A percentile compares a stretch with the other conserved stretches of the same genome.
phyloP scores from a whole-genome alignment of 2,797 vertebrate genomes.

The Alectoris magna region DNA sequence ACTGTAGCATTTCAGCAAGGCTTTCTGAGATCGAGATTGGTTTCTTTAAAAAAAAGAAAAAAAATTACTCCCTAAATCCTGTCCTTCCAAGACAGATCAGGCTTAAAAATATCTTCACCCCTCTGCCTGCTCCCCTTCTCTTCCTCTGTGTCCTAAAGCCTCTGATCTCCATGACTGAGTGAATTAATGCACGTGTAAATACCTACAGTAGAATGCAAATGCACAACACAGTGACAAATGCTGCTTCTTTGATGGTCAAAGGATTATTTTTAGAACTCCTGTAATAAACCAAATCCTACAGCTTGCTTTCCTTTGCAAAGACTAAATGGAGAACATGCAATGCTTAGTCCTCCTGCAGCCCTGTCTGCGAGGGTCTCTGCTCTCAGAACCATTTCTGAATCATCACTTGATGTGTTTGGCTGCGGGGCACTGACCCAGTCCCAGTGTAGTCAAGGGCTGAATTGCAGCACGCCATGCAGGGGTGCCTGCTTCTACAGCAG shows the following conservation, averaged over 20 bases:
- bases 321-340: background rate
- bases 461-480: background rate
- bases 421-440: background rate
- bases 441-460: background rate
- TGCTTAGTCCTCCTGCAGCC: background rate
- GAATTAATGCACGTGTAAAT: accelerated
- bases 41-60: background rate
- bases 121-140: accelerated
- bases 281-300: background rate
- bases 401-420: background rate
- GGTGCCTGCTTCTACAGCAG: background rate
- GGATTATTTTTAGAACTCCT: background rate
- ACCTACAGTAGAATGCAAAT: background rate
- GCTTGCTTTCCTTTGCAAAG: background rate
- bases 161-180: background rate
- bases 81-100: background rate
- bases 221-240: accelerated
- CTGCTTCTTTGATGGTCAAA: background rate
- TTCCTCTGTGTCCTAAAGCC: background rate
- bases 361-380: background rate
- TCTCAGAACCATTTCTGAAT: slow-evolving; percentile 40
- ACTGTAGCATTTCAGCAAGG: background rate
- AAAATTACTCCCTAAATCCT: background rate
- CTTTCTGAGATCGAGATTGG: background rate
- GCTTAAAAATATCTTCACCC: background rate